Conservation (phyloP, 2,113 vertebrate species). For the Henicopernis longicauda region DNA sequence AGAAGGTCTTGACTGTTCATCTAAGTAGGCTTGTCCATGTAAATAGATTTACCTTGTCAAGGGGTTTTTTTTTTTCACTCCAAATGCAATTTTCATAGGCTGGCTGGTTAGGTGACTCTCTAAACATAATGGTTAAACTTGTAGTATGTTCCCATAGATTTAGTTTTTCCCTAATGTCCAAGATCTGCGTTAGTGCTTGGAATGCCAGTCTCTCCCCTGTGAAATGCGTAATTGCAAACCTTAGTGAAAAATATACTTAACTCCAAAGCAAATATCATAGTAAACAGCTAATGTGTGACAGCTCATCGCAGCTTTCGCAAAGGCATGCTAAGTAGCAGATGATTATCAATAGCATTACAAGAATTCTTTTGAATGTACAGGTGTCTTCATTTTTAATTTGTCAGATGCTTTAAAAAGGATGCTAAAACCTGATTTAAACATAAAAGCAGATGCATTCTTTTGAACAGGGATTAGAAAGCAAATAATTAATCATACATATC, state of each 20-base stretch:
- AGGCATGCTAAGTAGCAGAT: background rate
- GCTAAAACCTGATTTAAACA: slow-evolving; percentile 41
- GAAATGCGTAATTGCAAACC: background rate
- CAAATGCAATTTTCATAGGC: background rate
- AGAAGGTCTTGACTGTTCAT: background rate
- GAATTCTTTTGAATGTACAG: background rate
- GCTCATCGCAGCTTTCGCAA: background rate
- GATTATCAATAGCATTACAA: background rate
- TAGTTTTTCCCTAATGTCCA: background rate
- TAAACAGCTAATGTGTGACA: background rate
- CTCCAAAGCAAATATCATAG: background rate
- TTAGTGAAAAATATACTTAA: background rate
- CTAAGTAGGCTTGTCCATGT: background rate
- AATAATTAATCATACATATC: slow-evolving; percentile 41
- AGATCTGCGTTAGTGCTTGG: background rate
- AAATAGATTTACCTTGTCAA: background rate
- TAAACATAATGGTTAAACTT: background rate
- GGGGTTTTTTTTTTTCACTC: background rate
- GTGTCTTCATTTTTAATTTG: background rate
- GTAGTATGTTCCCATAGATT: background rate
- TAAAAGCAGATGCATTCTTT: slow-evolving; percentile 49
- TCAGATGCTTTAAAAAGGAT: slow-evolving; percentile 3
- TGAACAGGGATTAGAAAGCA: slow-evolving; percentile 53
- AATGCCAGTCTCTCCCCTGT: background rate
- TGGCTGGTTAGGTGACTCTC: background rate